Evolutionary conservation across 2,888 invertebrate genomes (phyloP).

Genomic region (Hemistola chrysoprasaria): DNA sequence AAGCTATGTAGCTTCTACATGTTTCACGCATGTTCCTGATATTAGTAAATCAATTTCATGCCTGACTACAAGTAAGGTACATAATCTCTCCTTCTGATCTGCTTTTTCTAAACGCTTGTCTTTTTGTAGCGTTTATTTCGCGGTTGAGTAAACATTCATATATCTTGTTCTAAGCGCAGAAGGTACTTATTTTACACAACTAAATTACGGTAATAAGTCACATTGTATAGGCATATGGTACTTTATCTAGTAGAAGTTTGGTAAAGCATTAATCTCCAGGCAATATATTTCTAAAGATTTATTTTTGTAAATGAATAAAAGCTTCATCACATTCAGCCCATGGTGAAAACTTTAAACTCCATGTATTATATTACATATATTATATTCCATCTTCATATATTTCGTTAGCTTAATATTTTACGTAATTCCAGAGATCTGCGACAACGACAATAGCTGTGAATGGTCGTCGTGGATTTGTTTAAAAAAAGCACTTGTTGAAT

Average conservation of each 20-base stretch:
- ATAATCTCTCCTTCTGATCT: no score
- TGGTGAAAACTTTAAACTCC: no score
- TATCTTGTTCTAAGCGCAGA: conserved; percentile 6
- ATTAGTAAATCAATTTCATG: conserved; percentile 1
- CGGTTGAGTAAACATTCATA: conserved; percentile 13
- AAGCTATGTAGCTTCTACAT: no score
- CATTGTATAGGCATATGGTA: conserved; percentile 10
- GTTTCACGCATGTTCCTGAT: no score
- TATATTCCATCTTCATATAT: neutral
- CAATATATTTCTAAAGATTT: no score
- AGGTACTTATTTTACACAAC: conserved; percentile 11
- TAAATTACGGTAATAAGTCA: conserved; percentile 16
- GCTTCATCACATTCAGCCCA: no score
- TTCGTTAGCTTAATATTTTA: neutral
- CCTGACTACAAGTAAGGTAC: neutral
- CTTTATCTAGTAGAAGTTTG: neutral
- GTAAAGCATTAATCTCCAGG: neutral
- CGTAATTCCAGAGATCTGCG: conserved; percentile 3
- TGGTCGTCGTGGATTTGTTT: conserved; percentile 4
- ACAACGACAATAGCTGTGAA: conserved; percentile 4
- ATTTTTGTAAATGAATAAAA: no score
- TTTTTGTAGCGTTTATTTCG: conserved; percentile 7
- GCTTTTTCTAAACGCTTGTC: conserved; percentile 7
- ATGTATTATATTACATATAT: no score
- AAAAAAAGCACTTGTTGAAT: conserved; percentile 17